Base-by-base conservation (phyloP, 2,888 invertebrate species). In the Ormyrus nitidulus region DNA sequence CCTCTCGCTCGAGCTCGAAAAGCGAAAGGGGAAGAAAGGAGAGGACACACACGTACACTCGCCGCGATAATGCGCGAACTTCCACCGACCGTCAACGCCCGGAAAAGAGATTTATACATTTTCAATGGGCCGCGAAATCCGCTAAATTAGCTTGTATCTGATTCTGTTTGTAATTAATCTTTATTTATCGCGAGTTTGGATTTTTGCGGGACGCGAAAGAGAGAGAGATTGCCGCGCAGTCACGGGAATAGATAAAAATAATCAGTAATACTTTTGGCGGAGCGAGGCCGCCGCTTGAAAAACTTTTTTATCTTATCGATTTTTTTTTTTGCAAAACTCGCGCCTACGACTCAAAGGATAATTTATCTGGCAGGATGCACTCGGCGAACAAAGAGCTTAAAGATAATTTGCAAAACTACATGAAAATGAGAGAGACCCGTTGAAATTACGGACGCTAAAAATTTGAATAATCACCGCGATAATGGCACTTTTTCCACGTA, bases 291-390 rank as follows among this genome's bases (percentile, higher is more conserved):
- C 5, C 2, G 13, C n/a, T 49, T 58, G 51, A 69, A 34, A 65
- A 65, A 65, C 49, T 65, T 64, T 71, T 68, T 80, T 80, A 80
- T 80, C 80, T 80, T 80, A 80, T 80, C 80, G 71, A 5, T 13
- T 70, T 77, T 80, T 77, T 19, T 19, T 34, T 34, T 34, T 56
- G 58, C 80, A 54, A 13, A 46, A 10, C 9, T 51, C 13, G 53
- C 69, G 76, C 76, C 76, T 46, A 56, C 64, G 11, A 48, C 56
- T 11, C 34, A 2, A 8, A 19, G 59, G 48, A 80, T 53, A 68
- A 77, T 68, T 72, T 80, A 80, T 80, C 80, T 62, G 71, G 48
- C 78, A 73, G 78, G 68, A 79, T 79, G 59, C 61, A 66, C 11
- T 7, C 13, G 5, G 13, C 11, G 71, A 76, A 66, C 71, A 66